These are phyloP conservation scores for Oryctes rhinoceros DNA, from an alignment of 1,140 invertebrate species.

Conservation along the genomic window DNA sequence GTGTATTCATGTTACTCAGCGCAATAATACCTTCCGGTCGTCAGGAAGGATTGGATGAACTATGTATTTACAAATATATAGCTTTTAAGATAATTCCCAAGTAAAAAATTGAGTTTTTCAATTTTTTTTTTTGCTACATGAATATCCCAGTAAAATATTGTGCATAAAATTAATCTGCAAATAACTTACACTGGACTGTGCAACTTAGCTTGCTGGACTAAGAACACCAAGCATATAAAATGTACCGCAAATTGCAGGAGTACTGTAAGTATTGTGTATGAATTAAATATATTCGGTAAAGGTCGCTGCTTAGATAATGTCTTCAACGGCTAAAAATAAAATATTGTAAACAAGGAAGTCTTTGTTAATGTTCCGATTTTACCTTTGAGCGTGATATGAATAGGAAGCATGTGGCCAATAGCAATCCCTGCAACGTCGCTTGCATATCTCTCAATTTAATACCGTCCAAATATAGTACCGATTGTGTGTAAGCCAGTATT, in stretches of 20 bases:
- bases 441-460: slow-evolving; percentile 98
- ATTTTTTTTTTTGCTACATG: too few relatives aligned
- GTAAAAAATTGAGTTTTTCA: too few relatives aligned
- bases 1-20: too few relatives aligned
- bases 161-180: background rate
- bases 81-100: too few relatives aligned
- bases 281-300: slow-evolving; percentile 98
- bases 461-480: slow-evolving; percentile 97
- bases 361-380: slow-evolving; percentile 47
- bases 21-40: too few relatives aligned
- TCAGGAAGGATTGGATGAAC: too few relatives aligned
- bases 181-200: slow-evolving; percentile 72
- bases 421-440: slow-evolving; percentile 93
- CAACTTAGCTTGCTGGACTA: slow-evolving; percentile 82
- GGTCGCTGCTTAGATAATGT: slow-evolving; percentile 92
- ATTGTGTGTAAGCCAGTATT: slow-evolving; percentile 97
- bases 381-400: slow-evolving; percentile 99
- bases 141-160: too few relatives aligned
- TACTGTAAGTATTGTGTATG: slow-evolving; percentile 97
- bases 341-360: slow-evolving; percentile 28
- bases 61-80: too few relatives aligned
- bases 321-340: slow-evolving; percentile 84
- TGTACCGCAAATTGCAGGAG: slow-evolving; percentile 95
- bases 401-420: slow-evolving; percentile 95
- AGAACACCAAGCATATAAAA: slow-evolving; percentile 89